Evolutionary conservation across 1,140 invertebrate species (phyloP).

Genomic region (Melipona quadrifasciata): DNA sequence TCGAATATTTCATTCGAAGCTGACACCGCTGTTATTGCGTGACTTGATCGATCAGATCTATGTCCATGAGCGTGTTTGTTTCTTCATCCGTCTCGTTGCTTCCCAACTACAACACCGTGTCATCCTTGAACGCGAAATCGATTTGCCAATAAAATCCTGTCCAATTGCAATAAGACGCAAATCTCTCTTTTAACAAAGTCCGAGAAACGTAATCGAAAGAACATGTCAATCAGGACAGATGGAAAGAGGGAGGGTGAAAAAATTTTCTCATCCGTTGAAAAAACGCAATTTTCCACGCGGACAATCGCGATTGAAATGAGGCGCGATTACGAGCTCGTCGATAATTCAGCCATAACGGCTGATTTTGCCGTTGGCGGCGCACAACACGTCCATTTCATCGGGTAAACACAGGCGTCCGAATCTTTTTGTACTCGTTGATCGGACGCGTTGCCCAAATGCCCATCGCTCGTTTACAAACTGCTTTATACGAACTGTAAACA

Average conservation of each 20-base stretch:
- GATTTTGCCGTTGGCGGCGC: slow-evolving; percentile 13
- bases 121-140: too few species aligned
- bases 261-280: background rate
- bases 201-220: background rate
- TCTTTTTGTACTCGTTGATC: slow-evolving; percentile 56
- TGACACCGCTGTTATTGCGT: background rate
- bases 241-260: too few species aligned
- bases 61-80: background rate
- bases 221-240: too few species aligned
- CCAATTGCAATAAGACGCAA: background rate
- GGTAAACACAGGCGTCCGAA: slow-evolving; percentile 46
- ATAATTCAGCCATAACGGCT: slow-evolving; percentile 50
- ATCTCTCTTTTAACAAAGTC: background rate
- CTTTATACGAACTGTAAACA: slow-evolving; percentile 37
- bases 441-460: slow-evolving; percentile 52
- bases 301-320: slow-evolving; percentile 45
- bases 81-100: background rate
- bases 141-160: too few species aligned
- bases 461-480: slow-evolving; percentile 53
- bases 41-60: background rate
- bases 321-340: slow-evolving; percentile 42
- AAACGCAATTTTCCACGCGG: slow-evolving; percentile 15
- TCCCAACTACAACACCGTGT: background rate
- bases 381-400: slow-evolving; percentile 41
- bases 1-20: background rate